Evolutionary conservation across 1,140 invertebrate genomes (phyloP).

Genomic region (Drosophila punjabiensis): DNA sequence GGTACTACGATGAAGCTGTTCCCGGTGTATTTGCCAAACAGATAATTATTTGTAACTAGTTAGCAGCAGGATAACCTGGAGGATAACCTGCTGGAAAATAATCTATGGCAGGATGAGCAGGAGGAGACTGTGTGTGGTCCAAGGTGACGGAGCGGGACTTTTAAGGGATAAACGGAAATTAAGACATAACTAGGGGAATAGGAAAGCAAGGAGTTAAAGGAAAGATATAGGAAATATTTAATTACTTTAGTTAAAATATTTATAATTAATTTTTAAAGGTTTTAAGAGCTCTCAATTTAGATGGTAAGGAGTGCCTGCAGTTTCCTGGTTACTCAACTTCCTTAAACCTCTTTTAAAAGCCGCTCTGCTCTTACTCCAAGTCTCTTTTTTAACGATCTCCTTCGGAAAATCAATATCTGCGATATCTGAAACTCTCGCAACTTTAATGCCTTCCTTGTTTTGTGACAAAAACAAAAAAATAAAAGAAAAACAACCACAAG

Average conservation of each 20-base stretch:
- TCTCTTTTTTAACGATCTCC: conserved; percentile 20
- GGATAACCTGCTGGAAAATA: conserved; percentile 1
- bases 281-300: neutral
- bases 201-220: no score
- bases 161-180: neutral
- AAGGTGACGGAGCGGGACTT: conserved; percentile 60
- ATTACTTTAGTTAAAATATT: neutral
- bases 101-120: neutral
- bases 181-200: neutral
- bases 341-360: neutral
- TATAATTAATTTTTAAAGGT: neutral
- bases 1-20: conserved; percentile 40
- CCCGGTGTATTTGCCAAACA: conserved; percentile 69
- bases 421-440: conserved; percentile 32
- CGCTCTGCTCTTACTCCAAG: neutral
- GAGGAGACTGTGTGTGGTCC: conserved; percentile 25
- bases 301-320: neutral
- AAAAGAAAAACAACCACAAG: conserved; percentile 28
- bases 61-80: conserved; percentile 58
- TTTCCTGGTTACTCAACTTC: neutral
- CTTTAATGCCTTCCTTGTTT: conserved; percentile 34
- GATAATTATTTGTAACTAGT: conserved; percentile 77
- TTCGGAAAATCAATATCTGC: conserved; percentile 16
- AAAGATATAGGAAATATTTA: neutral
- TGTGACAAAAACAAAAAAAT: conserved; percentile 28